Evolutionary conservation across 2,113 vertebrate species (phyloP).

Genomic region (Uropsilus gracilis): DNA sequence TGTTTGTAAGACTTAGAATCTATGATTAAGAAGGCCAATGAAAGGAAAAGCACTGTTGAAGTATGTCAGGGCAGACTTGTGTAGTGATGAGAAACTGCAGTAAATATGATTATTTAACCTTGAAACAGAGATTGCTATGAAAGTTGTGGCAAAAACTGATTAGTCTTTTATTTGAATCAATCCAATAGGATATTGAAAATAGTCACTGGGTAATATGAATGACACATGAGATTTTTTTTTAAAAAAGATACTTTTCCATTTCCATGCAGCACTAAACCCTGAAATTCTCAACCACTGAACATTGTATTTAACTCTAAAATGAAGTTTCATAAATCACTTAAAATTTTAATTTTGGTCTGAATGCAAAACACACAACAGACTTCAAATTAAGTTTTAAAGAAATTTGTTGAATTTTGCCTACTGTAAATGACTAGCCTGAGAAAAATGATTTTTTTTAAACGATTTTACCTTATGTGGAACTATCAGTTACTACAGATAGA

Average conservation of each 20-base stretch:
- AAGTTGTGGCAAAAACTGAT: constrained; percentile 29
- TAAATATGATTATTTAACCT: background rate
- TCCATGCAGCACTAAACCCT: background rate
- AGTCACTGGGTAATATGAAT: background rate
- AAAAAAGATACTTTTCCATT: constrained; percentile 1
- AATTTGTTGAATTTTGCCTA: background rate
- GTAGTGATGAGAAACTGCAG: constrained; percentile 24
- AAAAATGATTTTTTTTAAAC: background rate
- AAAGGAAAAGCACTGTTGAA: constrained; percentile 43
- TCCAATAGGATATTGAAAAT: background rate
- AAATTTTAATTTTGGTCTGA: background rate
- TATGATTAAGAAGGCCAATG: constrained; percentile 55
- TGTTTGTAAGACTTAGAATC: background rate
- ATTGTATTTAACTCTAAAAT: background rate
- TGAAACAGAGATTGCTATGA: constrained; percentile 47
- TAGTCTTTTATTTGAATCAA: background rate
- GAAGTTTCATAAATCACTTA: constrained; percentile 46
- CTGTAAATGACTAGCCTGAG: background rate
- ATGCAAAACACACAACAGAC: background rate
- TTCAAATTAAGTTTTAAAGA: constrained; percentile 11
- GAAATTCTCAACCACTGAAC: background rate
- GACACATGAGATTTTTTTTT: too few species aligned
- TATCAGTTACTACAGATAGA: background rate
- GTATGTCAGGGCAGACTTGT: constrained; percentile 11
- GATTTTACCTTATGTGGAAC: background rate